Evolutionary conservation across 2,113 vertebrate genomes (phyloP).

Genomic region (Ramphastos sulfuratus): DNA sequence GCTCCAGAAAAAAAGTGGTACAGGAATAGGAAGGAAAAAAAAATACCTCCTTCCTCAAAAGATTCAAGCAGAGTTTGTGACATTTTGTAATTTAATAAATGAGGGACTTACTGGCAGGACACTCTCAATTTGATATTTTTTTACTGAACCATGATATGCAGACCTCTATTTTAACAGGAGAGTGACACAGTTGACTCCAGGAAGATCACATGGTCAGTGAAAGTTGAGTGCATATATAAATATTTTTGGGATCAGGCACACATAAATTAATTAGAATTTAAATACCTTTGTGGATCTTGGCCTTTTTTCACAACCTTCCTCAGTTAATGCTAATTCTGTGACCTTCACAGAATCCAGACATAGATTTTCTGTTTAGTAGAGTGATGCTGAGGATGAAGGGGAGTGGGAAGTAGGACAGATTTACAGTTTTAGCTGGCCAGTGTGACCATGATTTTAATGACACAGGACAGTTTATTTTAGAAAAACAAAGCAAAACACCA

Average conservation of each 20-base stretch:
- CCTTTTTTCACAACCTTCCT: constrained; percentile 10
- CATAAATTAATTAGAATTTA: constrained; percentile 55
- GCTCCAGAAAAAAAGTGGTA: not conserved
- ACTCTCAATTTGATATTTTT: not conserved
- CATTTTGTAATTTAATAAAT: not conserved
- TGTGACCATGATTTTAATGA: not conserved
- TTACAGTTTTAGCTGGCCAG: not conserved
- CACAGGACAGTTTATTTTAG: not conserved
- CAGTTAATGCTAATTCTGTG: not conserved
- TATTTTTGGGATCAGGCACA: not conserved
- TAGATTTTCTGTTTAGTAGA: not conserved
- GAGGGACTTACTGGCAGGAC: not conserved
- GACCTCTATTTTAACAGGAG: not conserved
- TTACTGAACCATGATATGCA: not conserved
- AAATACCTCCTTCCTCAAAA: not conserved
- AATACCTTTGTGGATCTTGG: constrained; percentile 48
- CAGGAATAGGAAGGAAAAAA: not conserved
- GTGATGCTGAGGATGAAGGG: not conserved
- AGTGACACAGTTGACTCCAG: not conserved
- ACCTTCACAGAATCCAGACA: not conserved
- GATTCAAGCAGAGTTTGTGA: not conserved
- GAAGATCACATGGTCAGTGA: not conserved
- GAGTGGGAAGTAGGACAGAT: not conserved
- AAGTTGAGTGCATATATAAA: constrained; percentile 23
- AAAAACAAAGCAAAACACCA: no score